phyloP scores from a whole-genome alignment of 2,797 vertebrate species.

The Spea hammondii region DNA sequence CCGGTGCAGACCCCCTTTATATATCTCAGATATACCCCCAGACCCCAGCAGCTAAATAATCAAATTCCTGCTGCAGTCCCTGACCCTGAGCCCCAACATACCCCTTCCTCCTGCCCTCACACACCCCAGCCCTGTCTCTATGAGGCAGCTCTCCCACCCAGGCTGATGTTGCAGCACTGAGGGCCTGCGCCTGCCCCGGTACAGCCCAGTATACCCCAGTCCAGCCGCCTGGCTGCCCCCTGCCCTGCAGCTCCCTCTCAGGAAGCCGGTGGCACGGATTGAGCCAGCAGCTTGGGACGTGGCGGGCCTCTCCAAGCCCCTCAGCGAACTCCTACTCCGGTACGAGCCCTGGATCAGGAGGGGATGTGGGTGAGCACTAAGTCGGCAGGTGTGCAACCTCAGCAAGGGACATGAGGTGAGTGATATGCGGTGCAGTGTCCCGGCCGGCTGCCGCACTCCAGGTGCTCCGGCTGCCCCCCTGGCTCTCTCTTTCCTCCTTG shows the following conservation, averaged over 20 bases:
- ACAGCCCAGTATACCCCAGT: too few relatives aligned
- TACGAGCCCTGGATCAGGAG: too few relatives aligned
- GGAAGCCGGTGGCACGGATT: not conserved
- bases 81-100: not conserved
- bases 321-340: not conserved
- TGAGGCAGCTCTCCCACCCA: not conserved
- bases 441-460: too few relatives aligned
- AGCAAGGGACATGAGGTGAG: too few relatives aligned
- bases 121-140: not conserved
- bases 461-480: constrained; percentile 3
- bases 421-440: too few relatives aligned
- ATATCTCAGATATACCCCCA: not conserved
- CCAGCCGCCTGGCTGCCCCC: not conserved
- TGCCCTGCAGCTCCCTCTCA: not conserved
- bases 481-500: not conserved
- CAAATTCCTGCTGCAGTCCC: not conserved
- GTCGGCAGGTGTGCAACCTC: too few relatives aligned
- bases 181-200: not conserved
- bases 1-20: too few relatives aligned
- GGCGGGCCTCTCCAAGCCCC: not conserved
- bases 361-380: too few relatives aligned
- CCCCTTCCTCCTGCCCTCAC: not conserved
- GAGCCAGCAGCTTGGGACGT: not conserved
- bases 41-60: not conserved
- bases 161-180: not conserved